Percentiles rank a stretch among this genome's conserved stretches.
These are phyloP conservation scores for Isotomurus palustris DNA, from an alignment of 2,888 invertebrate species.

Conservation along the genomic window DNA sequence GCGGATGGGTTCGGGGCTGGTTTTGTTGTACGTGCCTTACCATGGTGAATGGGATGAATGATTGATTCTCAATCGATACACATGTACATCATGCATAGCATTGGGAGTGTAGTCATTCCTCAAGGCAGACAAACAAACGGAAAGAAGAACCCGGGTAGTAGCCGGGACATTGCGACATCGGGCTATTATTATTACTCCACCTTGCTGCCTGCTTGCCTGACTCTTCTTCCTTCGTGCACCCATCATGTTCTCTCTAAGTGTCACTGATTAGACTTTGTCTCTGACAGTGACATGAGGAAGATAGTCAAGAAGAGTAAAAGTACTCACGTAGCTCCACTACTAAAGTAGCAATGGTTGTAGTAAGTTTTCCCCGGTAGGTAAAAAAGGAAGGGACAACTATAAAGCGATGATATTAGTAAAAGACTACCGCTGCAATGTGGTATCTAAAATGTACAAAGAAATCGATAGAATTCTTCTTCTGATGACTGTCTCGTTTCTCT, in stretches of 20 bases:
- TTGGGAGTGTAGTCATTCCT: background rate
- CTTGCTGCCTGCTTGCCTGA: background rate
- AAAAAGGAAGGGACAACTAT: background rate
- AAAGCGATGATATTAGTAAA: background rate
- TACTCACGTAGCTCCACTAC: background rate
- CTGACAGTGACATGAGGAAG: background rate
- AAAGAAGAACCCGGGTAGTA: background rate
- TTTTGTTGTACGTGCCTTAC: constrained; percentile 43
- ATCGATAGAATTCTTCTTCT: no score
- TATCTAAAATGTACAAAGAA: background rate
- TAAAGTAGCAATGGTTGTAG: background rate
- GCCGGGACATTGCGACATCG: constrained; percentile 1
- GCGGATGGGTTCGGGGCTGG: constrained; percentile 8
- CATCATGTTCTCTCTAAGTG: background rate
- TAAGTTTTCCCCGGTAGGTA: background rate
- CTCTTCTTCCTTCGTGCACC: background rate
- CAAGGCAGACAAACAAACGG: background rate
- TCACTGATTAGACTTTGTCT: background rate
- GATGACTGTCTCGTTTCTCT: no score
- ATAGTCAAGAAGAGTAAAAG: background rate
- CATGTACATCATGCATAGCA: background rate
- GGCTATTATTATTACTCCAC: background rate
- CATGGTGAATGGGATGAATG: constrained; percentile 47
- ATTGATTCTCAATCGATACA: constrained; percentile 46
- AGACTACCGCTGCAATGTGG: background rate